phyloP scores from a whole-genome alignment of 2,888 invertebrate genomes.

The Ramazzottius varieornatus region DNA sequence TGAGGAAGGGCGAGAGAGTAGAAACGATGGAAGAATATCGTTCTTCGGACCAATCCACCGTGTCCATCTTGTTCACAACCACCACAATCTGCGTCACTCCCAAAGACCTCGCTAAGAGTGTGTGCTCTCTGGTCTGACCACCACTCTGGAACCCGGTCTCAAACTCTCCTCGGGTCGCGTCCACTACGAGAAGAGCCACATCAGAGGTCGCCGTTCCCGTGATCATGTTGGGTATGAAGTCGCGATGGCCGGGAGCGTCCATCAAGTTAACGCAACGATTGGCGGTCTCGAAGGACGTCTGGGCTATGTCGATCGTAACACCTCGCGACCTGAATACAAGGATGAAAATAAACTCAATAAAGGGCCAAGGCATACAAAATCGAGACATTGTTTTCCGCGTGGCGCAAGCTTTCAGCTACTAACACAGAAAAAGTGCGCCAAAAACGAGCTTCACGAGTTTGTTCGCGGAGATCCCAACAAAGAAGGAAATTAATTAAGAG shows the following conservation, averaged over 20 bases:
- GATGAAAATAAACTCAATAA: slow-evolving; percentile 5
- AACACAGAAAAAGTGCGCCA: slow-evolving; percentile 4
- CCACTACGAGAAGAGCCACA: slow-evolving; percentile 79
- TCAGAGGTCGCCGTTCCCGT: slow-evolving; percentile 94
- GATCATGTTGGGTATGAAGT: slow-evolving; percentile 99
- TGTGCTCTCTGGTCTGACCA: slow-evolving; percentile 91
- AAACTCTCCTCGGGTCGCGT: slow-evolving; percentile 77
- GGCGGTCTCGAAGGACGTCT: slow-evolving; percentile 65
- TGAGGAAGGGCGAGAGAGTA: slow-evolving; percentile 53
- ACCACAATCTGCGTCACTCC: slow-evolving; percentile 77
- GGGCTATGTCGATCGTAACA: slow-evolving; percentile 94
- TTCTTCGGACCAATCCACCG: slow-evolving; percentile 65
- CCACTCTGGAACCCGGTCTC: slow-evolving; percentile 95
- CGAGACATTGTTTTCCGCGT: too few species aligned
- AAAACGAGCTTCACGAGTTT: neutral
- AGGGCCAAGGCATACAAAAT: slow-evolving; percentile 5
- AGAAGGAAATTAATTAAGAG: neutral
- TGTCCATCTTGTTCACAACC: slow-evolving; percentile 89
- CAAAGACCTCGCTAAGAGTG: slow-evolving; percentile 54
- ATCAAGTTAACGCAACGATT: slow-evolving; percentile 51
- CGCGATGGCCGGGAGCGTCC: slow-evolving; percentile 95
- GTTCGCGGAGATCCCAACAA: neutral
- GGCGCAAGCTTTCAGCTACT: too few species aligned
- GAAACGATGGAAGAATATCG: slow-evolving; percentile 64
- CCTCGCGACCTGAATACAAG: slow-evolving; percentile 45